Evolutionary conservation across 2,888 invertebrate genomes (phyloP).

Genomic region (Pardosa pseudoannulata): DNA sequence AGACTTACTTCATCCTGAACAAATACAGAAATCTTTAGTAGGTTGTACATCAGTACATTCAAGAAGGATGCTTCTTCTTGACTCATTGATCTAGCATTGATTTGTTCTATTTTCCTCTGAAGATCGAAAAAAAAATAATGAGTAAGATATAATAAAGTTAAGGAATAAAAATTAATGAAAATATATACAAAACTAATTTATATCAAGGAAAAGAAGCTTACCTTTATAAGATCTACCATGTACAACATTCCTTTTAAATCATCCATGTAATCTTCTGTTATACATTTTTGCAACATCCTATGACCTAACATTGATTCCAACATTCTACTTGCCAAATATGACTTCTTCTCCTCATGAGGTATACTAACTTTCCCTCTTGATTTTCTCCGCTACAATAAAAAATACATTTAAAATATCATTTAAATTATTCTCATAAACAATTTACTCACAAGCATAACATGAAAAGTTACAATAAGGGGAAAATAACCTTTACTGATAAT

Average conservation of each 20-base stretch:
- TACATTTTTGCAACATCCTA: neutral
- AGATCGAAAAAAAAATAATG: neutral
- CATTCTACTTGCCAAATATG: neutral
- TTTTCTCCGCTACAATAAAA: too few species aligned
- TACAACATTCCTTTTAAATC: neutral
- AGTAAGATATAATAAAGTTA: neutral
- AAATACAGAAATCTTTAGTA: neutral
- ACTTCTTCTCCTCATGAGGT: neutral
- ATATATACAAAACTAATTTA: too few species aligned
- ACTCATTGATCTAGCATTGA: neutral
- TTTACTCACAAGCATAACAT: too few species aligned
- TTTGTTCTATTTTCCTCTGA: neutral
- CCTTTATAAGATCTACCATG: neutral
- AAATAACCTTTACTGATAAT: too few species aligned
- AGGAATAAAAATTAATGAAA: neutral
- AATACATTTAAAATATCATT: too few species aligned
- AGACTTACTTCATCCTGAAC: neutral
- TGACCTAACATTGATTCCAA: neutral
- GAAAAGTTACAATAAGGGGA: too few species aligned
- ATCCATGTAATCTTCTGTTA: neutral
- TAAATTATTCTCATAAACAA: too few species aligned
- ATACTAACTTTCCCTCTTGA: too few species aligned
- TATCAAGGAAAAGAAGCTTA: neutral
- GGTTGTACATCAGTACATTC: neutral
- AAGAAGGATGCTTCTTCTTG: neutral